Evolutionary conservation across 2,113 vertebrate genomes (phyloP).

Genomic region (Phrynocephalus versicolor): DNA sequence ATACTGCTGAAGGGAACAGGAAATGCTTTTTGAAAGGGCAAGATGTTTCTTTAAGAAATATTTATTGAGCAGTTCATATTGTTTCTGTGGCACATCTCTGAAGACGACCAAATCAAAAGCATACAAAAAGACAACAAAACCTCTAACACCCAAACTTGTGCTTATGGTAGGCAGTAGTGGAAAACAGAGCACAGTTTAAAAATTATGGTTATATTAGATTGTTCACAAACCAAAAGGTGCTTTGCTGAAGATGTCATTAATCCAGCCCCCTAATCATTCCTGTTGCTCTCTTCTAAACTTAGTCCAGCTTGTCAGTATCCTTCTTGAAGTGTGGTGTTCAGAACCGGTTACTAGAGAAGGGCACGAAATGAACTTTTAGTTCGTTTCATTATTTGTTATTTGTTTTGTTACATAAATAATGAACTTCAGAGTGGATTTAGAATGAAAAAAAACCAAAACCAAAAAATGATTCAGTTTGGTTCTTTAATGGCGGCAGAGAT

Average conservation of each 20-base stretch:
- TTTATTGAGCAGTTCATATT: conserved; percentile 15
- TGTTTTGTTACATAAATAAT: no score
- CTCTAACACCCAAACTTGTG: neutral
- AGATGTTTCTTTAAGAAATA: conserved; percentile 12
- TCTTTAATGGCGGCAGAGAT: no score
- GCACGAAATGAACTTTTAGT: no score
- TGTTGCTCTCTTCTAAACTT: no score
- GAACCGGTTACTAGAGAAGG: neutral
- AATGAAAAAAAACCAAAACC: neutral
- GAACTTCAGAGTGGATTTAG: no score
- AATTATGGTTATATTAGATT: neutral
- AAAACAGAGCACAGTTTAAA: neutral
- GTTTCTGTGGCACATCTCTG: neutral
- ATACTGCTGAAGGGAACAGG: conserved; percentile 19
- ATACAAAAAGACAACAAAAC: rapidly evolving
- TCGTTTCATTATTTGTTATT: no score
- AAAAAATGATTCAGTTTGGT: neutral
- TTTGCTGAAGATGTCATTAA: neutral
- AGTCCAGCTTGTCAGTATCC: neutral
- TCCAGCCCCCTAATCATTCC: no score
- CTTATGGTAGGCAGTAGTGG: neutral
- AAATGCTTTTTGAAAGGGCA: conserved; percentile 3
- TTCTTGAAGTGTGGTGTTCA: no score
- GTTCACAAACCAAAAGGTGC: conserved; percentile 3
- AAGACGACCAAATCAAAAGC: neutral